phyloP scores from a whole-genome alignment of 2,113 vertebrate genomes.

The Amphiprion ocellaris region DNA sequence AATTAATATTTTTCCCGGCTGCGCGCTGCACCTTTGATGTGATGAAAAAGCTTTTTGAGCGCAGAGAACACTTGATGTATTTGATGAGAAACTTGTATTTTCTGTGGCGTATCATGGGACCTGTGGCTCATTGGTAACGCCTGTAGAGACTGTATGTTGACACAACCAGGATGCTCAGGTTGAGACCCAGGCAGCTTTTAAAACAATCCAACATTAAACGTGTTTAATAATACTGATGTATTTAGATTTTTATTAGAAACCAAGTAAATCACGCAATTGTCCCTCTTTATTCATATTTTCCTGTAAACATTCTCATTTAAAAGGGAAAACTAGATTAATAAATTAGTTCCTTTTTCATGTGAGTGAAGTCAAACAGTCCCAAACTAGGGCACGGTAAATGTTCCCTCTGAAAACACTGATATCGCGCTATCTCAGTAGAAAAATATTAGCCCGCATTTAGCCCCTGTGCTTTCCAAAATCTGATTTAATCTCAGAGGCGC shows the following conservation, averaged over 20 bases:
- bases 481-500: conserved; percentile 60
- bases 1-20: conserved; percentile 35
- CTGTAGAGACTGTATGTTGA: conserved; percentile 34
- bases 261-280: too few species aligned
- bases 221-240: neutral
- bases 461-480: conserved; percentile 47
- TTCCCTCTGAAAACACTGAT: conserved; percentile 46
- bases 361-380: conserved; percentile 4
- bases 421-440: conserved; percentile 47
- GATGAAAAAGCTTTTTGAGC: conserved; percentile 27
- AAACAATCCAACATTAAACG: neutral
- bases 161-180: neutral
- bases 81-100: conserved; percentile 31
- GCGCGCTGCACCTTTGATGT: conserved; percentile 64
- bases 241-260: neutral
- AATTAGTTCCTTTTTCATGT: neutral
- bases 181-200: conserved; percentile 29
- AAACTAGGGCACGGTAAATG: conserved; percentile 33
- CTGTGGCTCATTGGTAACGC: conserved; percentile 31
- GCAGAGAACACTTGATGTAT: conserved; percentile 19
- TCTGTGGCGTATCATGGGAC: conserved; percentile 5
- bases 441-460: conserved; percentile 57
- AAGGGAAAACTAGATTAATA: too few species aligned
- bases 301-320: neutral
- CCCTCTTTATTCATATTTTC: neutral